A percentile compares a stretch with the other conserved stretches of the same genome.
These are phyloP conservation scores for Laupala kohalensis DNA, from an alignment of 1,140 invertebrate genomes.

Conservation along the genomic window DNA sequence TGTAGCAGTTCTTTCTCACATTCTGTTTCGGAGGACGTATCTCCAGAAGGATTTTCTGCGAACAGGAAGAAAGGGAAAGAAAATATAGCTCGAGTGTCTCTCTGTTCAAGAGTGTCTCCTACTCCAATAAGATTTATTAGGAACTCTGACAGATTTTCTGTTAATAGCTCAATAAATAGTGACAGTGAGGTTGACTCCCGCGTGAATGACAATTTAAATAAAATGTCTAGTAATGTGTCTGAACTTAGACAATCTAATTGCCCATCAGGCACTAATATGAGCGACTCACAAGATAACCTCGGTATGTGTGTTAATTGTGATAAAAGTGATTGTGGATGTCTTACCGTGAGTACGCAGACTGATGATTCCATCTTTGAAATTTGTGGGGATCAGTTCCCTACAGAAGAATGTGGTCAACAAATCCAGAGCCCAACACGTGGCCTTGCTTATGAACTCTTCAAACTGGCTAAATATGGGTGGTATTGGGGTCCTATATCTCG, in stretches of 20 bases:
- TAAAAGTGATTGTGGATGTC: not conserved
- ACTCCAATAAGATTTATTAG: constrained; percentile 6
- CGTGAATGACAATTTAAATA: not conserved
- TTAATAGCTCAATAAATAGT: not conserved
- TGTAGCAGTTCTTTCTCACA: not conserved
- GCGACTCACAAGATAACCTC: not conserved
- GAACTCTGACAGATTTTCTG: not conserved
- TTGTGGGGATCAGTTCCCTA: not conserved
- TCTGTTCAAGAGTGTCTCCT: not conserved
- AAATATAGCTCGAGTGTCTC: not conserved
- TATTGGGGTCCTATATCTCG: constrained; percentile 43
- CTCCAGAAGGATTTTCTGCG: not conserved
- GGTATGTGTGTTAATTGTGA: not conserved
- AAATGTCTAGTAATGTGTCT: not conserved
- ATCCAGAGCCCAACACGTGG: constrained; percentile 11
- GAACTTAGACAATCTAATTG: not conserved
- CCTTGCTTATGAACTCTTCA: constrained; percentile 35
- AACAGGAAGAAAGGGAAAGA: not conserved
- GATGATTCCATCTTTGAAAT: not conserved
- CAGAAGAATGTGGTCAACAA: not conserved
- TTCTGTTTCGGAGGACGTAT: not conserved
- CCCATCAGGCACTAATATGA: not conserved
- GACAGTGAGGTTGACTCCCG: not conserved
- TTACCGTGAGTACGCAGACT: not conserved
- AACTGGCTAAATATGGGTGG: constrained; percentile 39